Conservation (phyloP, 2,797 vertebrate genomes). For the Pseudochirops cupreus region DNA sequence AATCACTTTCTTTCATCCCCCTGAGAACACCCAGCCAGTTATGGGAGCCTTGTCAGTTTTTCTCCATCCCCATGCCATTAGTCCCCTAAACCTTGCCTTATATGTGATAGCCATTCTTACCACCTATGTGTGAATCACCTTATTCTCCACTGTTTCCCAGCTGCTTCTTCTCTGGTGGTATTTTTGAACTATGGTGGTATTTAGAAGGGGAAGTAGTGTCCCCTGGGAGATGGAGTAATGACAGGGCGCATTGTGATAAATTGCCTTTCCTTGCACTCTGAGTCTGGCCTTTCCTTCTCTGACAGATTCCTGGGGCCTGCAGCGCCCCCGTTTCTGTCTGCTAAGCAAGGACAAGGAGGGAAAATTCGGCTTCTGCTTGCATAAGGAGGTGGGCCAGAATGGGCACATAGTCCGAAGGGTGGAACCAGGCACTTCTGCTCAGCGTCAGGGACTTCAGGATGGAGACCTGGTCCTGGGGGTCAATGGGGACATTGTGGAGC, state of each 20-base stretch:
- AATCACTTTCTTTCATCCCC: conserved; percentile 52
- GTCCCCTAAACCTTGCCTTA: neutral
- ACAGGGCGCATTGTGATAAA: neutral
- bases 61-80: neutral
- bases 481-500: conserved; percentile 89
- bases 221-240: neutral
- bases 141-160: neutral
- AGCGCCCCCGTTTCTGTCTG: conserved; percentile 87
- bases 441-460: conserved; percentile 88
- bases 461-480: conserved; percentile 94
- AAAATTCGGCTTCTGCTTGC: conserved; percentile 92
- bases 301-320: conserved; percentile 51
- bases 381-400: conserved; percentile 71
- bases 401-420: conserved; percentile 88
- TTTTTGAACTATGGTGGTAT: neutral
- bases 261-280: neutral
- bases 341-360: conserved; percentile 87
- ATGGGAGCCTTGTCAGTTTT: neutral
- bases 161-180: neutral
- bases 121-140: neutral
- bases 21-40: neutral
- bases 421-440: conserved; percentile 89
- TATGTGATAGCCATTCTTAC: neutral
- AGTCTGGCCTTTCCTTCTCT: neutral
- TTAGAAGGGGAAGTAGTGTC: neutral